Base-by-base conservation (phyloP, 2,797 vertebrate species). In the Rhyacichthys aspro region DNA sequence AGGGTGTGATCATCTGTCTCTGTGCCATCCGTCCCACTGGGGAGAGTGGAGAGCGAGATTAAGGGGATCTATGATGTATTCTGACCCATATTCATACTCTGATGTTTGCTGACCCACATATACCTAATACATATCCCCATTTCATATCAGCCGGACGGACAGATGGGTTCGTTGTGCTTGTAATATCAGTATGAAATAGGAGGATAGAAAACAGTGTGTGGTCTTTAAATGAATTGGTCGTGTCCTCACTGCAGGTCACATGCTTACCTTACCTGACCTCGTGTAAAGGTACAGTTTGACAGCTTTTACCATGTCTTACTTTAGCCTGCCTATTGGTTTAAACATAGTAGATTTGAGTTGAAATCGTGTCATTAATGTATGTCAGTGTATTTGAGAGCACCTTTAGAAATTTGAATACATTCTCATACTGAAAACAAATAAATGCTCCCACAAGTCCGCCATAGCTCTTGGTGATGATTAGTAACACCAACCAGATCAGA, bases 1-100 rank as follows among this genome's bases (percentile, higher is more conserved):
- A 74, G 81, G 78, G 69, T 79, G 81, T 73, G 74, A 80, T 85
- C 72, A 85, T 85, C 69, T 71, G 76, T 85, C 74, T 86, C 72
- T 67, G 72, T 85, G 73, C 68, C 79, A 67, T 64, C 59, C 32
- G 63, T 73, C 52, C 76, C 85, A 83, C 78, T 77, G 64, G 79
- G 77, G 82, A 78, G 54, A 36, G 23, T 5, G 7, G 56, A 41
- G 36, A 28, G 59, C 69, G 62, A 74, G 72, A 81, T 83, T 80
- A 81, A 67, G 74, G 55, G 67, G 70, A 49, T 65, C 68, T 82
- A 68, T 86, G 79, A 86, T 83, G 76, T 74, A 82, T 84, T 83
- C 76, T 86, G 86, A 86, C 84, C 86, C 77, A 88, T 66, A 88
- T 88, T 79, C 72, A 66, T 32, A 63, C 63, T 66, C 50, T 16